phyloP scores from a whole-genome alignment of 2,888 invertebrate species.

The Spodoptera littoralis region DNA sequence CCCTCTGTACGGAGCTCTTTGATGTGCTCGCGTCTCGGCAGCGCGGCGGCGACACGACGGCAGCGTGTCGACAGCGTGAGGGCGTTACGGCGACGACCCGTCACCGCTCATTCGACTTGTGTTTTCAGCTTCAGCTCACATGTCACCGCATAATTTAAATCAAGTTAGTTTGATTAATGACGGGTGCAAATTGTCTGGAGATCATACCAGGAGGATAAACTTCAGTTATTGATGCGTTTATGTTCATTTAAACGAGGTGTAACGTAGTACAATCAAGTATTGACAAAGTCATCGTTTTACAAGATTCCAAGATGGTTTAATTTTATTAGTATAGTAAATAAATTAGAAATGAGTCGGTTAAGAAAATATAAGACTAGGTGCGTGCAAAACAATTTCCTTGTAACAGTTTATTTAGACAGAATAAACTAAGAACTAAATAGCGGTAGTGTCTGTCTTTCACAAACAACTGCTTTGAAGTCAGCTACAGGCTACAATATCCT shows the following conservation, averaged over 20 bases:
- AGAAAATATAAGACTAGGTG: no score
- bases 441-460: not conserved
- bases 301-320: slow-evolving; percentile 9
- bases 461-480: slow-evolving; percentile 19
- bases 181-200: slow-evolving; percentile 54
- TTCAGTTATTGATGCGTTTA: slow-evolving; percentile 10
- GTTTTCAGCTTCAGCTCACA: slow-evolving; percentile 65
- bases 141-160: slow-evolving; percentile 68
- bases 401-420: no score
- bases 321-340: no score
- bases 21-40: slow-evolving; percentile 62
- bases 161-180: slow-evolving; percentile 74
- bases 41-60: slow-evolving; percentile 23
- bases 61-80: slow-evolving; percentile 23
- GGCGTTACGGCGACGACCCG: slow-evolving; percentile 15
- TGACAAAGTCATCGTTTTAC: no score
- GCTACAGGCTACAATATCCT: slow-evolving; percentile 13
- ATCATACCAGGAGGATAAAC: slow-evolving; percentile 34
- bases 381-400: no score
- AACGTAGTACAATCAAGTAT: no score
- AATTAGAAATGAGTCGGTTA: no score
- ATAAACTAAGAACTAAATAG: not conserved
- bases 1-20: slow-evolving; percentile 67
- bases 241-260: not conserved
- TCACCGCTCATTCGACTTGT: slow-evolving; percentile 39